Conservation (phyloP, 2,797 vertebrate species). For the Neosilurus hyrtlii region DNA sequence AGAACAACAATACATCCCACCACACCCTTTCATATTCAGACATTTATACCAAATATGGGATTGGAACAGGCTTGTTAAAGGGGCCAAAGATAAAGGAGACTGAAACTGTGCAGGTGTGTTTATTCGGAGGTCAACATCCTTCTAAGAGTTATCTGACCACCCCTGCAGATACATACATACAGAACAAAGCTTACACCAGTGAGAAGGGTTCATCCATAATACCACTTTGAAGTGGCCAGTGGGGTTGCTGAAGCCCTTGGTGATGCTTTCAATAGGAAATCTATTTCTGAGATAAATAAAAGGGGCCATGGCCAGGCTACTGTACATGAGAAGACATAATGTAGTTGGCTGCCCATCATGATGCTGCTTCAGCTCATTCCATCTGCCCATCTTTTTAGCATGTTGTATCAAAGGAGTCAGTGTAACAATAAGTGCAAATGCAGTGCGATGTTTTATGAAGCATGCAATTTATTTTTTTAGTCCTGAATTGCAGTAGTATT, state of each 20-base stretch:
- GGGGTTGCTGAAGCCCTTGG: slow-evolving; percentile 55
- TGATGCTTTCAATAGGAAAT: not conserved
- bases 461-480: not conserved
- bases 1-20: too few species aligned
- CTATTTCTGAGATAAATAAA: slow-evolving; percentile 14
- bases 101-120: slow-evolving; percentile 60
- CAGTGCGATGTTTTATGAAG: not conserved
- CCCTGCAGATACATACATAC: slow-evolving; percentile 48
- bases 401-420: not conserved
- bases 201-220: slow-evolving; percentile 8
- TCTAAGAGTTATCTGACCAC: slow-evolving; percentile 66
- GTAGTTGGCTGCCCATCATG: not conserved
- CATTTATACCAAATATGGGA: too few species aligned
- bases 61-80: too few species aligned
- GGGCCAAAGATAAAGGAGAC: slow-evolving; percentile 42
- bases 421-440: not conserved
- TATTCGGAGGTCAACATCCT: slow-evolving; percentile 62
- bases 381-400: slow-evolving; percentile 9
- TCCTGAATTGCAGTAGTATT: not conserved
- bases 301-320: not conserved
- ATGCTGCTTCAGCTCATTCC: not conserved
- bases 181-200: slow-evolving; percentile 66
- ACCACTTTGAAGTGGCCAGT: not conserved
- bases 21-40: too few species aligned
- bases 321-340: slow-evolving; percentile 1